Conservation (phyloP, 92 coral and sea anemone species). For the Pocillopora grandis region DNA sequence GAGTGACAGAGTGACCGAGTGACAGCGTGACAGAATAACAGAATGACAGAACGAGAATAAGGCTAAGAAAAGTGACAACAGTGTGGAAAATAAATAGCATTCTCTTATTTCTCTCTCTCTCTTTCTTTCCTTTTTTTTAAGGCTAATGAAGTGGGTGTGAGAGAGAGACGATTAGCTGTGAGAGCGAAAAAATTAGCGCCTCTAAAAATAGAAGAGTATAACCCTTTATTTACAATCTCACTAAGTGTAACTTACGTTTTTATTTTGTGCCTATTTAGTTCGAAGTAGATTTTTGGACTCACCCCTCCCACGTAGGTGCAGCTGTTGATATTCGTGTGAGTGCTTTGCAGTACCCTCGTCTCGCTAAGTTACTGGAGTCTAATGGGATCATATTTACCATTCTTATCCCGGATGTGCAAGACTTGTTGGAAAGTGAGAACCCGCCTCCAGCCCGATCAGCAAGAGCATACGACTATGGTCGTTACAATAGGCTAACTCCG, state of each 20-base stretch:
- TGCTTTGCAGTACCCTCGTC: conserved; percentile 31
- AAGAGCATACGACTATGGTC: conserved; percentile 59
- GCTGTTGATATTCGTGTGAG: conserved; percentile 80
- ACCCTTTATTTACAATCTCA: neutral
- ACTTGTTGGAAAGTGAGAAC: conserved; percentile 58
- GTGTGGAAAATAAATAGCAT: no score
- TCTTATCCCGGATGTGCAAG: conserved; percentile 74
- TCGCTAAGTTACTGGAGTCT: conserved; percentile 53
- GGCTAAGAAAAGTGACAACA: no score
- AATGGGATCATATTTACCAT: conserved; percentile 57
- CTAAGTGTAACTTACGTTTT: neutral
- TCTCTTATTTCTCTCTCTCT: no score
- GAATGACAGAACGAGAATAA: no score
- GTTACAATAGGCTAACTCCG: conserved; percentile 59
- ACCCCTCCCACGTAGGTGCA: conserved; percentile 67
- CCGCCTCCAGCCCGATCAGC: conserved; percentile 30
- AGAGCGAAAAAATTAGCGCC: no score
- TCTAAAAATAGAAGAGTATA: no score
- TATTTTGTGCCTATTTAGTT: neutral
- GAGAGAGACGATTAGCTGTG: no score
- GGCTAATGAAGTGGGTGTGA: no score
- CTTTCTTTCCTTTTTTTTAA: no score
- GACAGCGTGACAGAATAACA: no score
- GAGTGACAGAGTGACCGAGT: no score
- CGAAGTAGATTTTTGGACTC: conserved; percentile 88